These are phyloP conservation scores for Archips crataeganus DNA, from an alignment of 2,888 invertebrate species.

Conservation along the genomic window DNA sequence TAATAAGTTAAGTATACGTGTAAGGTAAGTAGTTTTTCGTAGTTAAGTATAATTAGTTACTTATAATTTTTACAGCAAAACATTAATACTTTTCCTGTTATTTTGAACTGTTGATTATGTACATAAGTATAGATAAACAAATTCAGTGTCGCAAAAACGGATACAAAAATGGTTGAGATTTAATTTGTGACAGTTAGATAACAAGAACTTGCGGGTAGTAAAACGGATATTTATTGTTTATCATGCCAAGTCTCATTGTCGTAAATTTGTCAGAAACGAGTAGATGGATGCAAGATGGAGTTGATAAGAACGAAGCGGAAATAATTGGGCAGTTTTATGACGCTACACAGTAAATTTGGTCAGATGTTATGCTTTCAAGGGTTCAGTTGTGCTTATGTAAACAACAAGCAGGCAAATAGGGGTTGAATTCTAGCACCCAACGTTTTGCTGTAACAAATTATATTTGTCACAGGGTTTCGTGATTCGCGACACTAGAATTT, in stretches of 20 bases:
- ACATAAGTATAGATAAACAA: not conserved
- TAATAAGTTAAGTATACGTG: no score
- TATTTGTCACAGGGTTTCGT: no score
- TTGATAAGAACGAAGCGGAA: constrained; percentile 73
- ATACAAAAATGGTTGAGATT: constrained; percentile 22
- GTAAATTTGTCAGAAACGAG: constrained; percentile 80
- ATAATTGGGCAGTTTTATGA: constrained; percentile 77
- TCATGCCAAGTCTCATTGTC: constrained; percentile 72
- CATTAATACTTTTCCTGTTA: no score
- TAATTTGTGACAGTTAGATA: constrained; percentile 56
- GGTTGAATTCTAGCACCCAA: no score
- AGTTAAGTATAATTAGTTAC: no score
- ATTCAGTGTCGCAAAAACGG: not conserved
- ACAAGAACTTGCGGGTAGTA: constrained; percentile 67
- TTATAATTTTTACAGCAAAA: no score
- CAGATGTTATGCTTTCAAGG: constrained; percentile 25
- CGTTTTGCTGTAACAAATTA: no score
- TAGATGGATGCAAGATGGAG: constrained; percentile 74
- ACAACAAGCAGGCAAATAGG: not conserved
- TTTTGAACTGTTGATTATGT: no score
- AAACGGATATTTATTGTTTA: constrained; percentile 78
- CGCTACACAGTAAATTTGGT: constrained; percentile 51
- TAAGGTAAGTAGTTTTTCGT: no score
- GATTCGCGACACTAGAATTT: not conserved
- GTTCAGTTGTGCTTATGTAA: constrained; percentile 15